phyloP scores from a whole-genome alignment of 2,113 vertebrate genomes.

The Reinhardtius hippoglossoides region DNA sequence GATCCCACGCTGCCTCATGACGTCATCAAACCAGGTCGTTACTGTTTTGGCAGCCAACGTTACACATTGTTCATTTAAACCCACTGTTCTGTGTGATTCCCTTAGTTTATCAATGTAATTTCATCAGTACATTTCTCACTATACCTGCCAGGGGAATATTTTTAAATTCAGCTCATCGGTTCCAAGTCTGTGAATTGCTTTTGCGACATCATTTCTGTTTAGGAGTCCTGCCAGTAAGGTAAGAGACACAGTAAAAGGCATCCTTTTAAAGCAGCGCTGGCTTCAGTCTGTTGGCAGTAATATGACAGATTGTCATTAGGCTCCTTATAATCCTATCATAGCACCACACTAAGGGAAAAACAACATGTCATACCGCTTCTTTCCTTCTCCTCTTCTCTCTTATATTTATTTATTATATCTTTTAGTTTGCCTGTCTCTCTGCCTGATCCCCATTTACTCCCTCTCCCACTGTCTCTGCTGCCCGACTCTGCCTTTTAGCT shows the following conservation, averaged over 20 bases:
- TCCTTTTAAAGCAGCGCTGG: not conserved
- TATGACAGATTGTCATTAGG: conserved; percentile 23
- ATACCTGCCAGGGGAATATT: not conserved
- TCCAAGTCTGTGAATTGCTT: not conserved
- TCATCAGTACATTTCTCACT: not conserved
- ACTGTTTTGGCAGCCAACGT: too few species aligned
- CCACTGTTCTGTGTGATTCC: too few species aligned
- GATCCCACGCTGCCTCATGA: too few species aligned
- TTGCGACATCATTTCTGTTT: not conserved
- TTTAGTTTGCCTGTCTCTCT: conserved; percentile 1
- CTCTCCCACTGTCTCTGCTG: not conserved
- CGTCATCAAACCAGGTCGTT: too few species aligned
- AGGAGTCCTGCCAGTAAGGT: conserved; percentile 2
- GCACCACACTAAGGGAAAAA: not conserved
- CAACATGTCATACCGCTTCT: not conserved
- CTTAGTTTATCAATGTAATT: not conserved
- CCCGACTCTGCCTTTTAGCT: conserved; percentile 13
- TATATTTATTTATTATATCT: conserved; percentile 10
- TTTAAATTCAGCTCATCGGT: not conserved
- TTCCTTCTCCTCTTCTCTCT: not conserved
- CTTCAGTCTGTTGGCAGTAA: conserved; percentile 24
- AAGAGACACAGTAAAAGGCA: not conserved
- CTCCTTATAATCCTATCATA: conserved; percentile 17
- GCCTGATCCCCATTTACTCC: conserved; percentile 13
- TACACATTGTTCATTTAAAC: too few species aligned